A percentile compares a stretch with the other conserved stretches of the same genome.
Conservation (phyloP, 2,888 invertebrate genomes). For the Pomacea canaliculata region DNA sequence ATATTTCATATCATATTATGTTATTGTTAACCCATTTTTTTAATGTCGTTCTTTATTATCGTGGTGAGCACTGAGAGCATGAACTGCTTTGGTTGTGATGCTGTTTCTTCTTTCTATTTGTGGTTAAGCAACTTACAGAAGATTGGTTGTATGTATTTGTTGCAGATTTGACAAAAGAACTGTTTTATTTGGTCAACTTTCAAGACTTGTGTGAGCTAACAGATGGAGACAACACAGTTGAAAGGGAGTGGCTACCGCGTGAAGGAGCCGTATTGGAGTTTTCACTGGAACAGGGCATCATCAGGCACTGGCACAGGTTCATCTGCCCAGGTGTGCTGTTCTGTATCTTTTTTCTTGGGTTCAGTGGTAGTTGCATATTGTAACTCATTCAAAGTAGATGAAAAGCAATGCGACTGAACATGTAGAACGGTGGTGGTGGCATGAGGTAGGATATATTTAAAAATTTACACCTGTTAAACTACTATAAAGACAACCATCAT, state of each 20-base stretch:
- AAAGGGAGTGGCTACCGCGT: constrained; percentile 11
- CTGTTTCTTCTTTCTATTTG: neutral
- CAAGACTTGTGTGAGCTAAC: constrained; percentile 20
- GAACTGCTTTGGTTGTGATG: neutral
- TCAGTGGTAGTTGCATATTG: too few species aligned
- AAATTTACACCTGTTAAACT: too few species aligned
- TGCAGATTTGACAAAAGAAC: constrained; percentile 10
- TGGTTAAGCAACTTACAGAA: too few species aligned
- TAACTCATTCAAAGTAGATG: too few species aligned
- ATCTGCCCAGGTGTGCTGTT: constrained; percentile 14
- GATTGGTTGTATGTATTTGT: too few species aligned
- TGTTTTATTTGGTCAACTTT: constrained; percentile 13
- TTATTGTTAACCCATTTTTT: too few species aligned
- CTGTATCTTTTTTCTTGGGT: neutral
- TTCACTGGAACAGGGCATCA: constrained; percentile 4
- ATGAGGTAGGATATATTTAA: too few species aligned
- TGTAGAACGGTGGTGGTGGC: too few species aligned
- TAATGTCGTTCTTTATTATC: too few species aligned
- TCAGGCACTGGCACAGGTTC: constrained; percentile 6
- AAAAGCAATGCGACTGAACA: too few species aligned
- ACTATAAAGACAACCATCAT: too few species aligned
- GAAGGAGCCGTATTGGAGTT: constrained; percentile 6
- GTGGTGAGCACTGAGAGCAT: neutral
- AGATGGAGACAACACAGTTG: neutral
- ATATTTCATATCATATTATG: too few species aligned